Evolutionary conservation across 2,888 invertebrate genomes (phyloP).

Genomic region (Apotomis turbidana): DNA sequence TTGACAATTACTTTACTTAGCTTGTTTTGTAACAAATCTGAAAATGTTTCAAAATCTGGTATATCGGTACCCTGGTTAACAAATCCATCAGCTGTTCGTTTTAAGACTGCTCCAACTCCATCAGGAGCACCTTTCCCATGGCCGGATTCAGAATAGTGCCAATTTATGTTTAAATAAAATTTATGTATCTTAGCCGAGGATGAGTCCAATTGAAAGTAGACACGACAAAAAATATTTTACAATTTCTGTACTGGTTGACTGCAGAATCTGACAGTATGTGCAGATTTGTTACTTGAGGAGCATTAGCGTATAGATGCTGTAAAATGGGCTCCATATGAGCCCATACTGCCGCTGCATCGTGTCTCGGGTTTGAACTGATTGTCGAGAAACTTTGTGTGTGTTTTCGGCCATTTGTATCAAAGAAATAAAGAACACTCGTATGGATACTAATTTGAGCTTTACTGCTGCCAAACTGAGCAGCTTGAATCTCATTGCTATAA

Average conservation of each 20-base stretch:
- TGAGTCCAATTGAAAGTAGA: constrained; percentile 4
- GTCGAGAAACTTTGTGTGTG: background rate
- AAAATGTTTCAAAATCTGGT: too few species aligned
- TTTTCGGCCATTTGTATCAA: background rate
- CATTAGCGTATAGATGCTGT: too few species aligned
- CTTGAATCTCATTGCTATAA: background rate
- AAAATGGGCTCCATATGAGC: too few species aligned
- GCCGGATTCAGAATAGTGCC: background rate
- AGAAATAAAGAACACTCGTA: constrained; percentile 1
- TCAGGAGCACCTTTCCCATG: too few species aligned
- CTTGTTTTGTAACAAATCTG: too few species aligned
- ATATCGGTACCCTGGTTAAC: too few species aligned
- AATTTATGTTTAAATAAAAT: background rate
- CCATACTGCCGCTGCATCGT: constrained; percentile 4
- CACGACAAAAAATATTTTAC: constrained; percentile 4
- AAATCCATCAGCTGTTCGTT: too few species aligned
- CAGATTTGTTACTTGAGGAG: too few species aligned
- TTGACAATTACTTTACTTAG: too few species aligned
- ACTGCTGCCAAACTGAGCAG: too few species aligned
- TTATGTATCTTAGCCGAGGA: background rate
- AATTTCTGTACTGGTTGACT: background rate
- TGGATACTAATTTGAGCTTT: too few species aligned
- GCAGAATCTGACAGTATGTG: constrained; percentile 2
- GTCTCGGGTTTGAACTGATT: background rate
- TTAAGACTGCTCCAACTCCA: too few species aligned